Evolutionary conservation across 2,113 vertebrate species (phyloP), one percentile per base, ranked within the genome.

Genomic region (Sinocyclocheilus rhinocerous): DNA sequence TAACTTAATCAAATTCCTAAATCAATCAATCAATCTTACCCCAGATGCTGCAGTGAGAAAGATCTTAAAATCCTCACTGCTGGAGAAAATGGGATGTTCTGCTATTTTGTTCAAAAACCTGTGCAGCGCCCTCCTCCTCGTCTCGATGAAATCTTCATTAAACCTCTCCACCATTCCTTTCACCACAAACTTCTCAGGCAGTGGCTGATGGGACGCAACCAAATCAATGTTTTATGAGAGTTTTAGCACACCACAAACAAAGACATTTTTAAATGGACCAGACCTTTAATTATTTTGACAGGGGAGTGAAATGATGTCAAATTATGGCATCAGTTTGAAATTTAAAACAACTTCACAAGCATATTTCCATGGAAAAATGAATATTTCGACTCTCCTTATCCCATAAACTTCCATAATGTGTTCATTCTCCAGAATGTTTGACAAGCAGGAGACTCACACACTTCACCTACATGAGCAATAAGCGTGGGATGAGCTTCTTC

Each of bases 171-270:
- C 95, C 96, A 99, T 97, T 86, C 98, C 97, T 88, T 95, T 98
- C 93, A 99, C 95, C 89, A 99, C 96, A 91, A 99, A 99, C 93
- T 99, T 99, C 91, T 99, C 97, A 3, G 98, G 98, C 85, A 99
- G 93, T 0, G 98, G 98, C 98, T 99, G 84, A 26, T 78, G 63
- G 84, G 90, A 88, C 87, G 89, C 9, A 65, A 84, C 36, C 39
- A 75, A 11, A 3, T 69, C 45, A 50, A 6, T 48, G 45, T 55
- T 84, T 24, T 4, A 15, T 16, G 45, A 39, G 33, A 39, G 6
- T 59, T 55, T 59, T 22, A 59, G 20, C 55, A 59, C 20, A 10
- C 57, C 8, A 4, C 20, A 59, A 59, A 8, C 57, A 59, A n/a
- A 59, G 16, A 22, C 57, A 59, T n/a, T n/a, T 22, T 20, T 0